phyloP scores from a whole-genome alignment of 2,797 vertebrate species.

The Lagodon rhomboides region DNA sequence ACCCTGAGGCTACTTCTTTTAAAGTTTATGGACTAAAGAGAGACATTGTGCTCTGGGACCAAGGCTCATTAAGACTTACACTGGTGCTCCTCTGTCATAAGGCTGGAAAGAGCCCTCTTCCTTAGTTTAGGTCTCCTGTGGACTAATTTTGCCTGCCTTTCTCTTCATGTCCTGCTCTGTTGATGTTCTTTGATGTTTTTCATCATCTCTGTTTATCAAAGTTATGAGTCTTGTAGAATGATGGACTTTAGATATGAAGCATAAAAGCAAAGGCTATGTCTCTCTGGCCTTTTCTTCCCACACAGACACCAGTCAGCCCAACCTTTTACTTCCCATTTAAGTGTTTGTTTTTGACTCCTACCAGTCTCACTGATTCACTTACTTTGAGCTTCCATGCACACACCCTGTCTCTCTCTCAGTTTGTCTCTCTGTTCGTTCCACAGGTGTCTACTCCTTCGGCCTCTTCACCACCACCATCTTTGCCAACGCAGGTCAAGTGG shows the following conservation, averaged over 20 bases:
- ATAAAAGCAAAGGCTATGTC: conserved; percentile 39
- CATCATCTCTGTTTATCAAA: conserved; percentile 25
- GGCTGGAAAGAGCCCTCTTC: conserved; percentile 21
- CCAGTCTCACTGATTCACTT: neutral
- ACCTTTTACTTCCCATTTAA: conserved; percentile 11
- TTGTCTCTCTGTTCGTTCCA: neutral
- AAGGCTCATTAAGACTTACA: conserved; percentile 48
- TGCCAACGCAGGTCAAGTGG: conserved; percentile 94
- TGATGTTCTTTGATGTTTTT: conserved; percentile 40
- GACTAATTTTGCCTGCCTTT: conserved; percentile 16
- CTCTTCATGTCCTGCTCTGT: conserved; percentile 31
- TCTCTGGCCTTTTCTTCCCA: conserved; percentile 49
- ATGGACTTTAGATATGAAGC: conserved; percentile 14
- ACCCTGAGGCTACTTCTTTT: too few relatives aligned
- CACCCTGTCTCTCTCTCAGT: neutral
- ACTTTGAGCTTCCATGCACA: neutral
- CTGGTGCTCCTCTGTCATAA: neutral
- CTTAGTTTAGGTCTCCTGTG: conserved; percentile 32
- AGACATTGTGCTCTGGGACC: conserved; percentile 29
- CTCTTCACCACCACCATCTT: conserved; percentile 95
- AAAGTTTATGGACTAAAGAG: conserved; percentile 11
- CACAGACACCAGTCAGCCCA: conserved; percentile 19
- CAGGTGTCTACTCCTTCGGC: conserved; percentile 94
- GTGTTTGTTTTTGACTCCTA: conserved; percentile 13
- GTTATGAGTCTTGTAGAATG: conserved; percentile 20